A percentile compares a stretch with the other conserved stretches of the same genome.
Evolutionary conservation across 2,113 vertebrate species (phyloP).

Genomic region (Carassius gibelio): DNA sequence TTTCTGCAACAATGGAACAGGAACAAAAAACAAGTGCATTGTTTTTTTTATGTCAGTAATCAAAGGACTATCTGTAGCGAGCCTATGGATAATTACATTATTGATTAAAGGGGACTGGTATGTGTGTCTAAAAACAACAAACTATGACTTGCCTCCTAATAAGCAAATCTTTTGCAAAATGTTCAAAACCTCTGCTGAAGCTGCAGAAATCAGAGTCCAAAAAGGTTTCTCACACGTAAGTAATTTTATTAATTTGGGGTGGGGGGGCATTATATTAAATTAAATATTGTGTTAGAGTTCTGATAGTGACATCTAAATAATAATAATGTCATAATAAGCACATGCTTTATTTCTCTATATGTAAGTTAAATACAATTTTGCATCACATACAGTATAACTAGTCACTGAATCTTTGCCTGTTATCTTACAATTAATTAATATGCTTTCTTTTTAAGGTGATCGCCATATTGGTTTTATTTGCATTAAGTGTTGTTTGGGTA

Average conservation of each 20-base stretch:
- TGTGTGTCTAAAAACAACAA: not conserved
- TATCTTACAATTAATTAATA: not conserved
- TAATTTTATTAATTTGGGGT: not conserved
- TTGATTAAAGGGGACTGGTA: slow-evolving; percentile 6
- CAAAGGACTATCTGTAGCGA: not conserved
- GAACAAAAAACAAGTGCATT: not conserved
- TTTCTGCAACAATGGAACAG: not conserved
- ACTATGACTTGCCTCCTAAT: not conserved
- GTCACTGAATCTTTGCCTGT: not conserved
- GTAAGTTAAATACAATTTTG: too few relatives aligned
- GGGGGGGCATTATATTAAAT: too few relatives aligned
- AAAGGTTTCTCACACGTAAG: not conserved
- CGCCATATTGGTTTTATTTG: not conserved
- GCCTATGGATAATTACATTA: not conserved
- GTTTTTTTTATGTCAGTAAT: not conserved
- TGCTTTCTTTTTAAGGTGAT: not conserved
- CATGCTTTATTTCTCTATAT: not conserved
- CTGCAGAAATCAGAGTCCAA: not conserved
- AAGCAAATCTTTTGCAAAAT: slow-evolving; percentile 5
- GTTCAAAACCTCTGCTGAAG: not conserved
- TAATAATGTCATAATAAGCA: not conserved
- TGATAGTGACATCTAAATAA: not conserved
- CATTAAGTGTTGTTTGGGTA: not conserved
- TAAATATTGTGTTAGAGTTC: not conserved
- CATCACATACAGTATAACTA: too few relatives aligned